Evolutionary conservation across 2,113 vertebrate genomes (phyloP).

Genomic region (Myotis davidii): DNA sequence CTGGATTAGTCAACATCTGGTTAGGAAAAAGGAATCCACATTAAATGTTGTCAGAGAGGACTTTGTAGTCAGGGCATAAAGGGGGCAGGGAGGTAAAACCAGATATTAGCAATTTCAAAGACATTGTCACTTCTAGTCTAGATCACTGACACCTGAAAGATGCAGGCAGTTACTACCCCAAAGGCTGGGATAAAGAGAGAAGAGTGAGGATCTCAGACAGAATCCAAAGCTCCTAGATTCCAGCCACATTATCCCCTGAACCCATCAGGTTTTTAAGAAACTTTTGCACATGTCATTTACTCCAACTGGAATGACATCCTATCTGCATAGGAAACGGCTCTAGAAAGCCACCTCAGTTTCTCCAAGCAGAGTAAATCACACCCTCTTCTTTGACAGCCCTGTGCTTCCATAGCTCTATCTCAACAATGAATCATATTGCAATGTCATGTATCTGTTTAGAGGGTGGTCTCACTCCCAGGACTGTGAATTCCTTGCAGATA

Average conservation of each 20-base stretch:
- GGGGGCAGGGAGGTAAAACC: not conserved
- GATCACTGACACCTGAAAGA: not conserved
- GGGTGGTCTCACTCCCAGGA: not conserved
- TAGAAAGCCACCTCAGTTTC: not conserved
- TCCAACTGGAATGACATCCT: not conserved
- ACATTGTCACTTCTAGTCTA: not conserved
- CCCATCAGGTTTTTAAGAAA: not conserved
- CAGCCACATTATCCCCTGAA: not conserved
- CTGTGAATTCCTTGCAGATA: conserved; percentile 25
- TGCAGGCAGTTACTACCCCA: not conserved
- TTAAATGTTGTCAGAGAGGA: not conserved
- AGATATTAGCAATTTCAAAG: not conserved
- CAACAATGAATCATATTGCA: not conserved
- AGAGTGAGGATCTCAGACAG: not conserved
- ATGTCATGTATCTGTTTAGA: not conserved
- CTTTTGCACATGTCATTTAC: not conserved
- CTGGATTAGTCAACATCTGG: not conserved
- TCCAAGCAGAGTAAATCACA: not conserved
- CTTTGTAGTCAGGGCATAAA: not conserved
- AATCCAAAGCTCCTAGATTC: not conserved
- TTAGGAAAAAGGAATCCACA: not conserved
- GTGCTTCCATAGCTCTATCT: not conserved
- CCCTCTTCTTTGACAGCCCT: not conserved
- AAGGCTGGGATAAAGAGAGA: not conserved
- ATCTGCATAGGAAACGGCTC: not conserved